A percentile compares a stretch with the other conserved stretches of the same genome.
These are phyloP conservation scores for Drosophila tristis DNA, from an alignment of 1,140 invertebrate species.

Conservation along the genomic window DNA sequence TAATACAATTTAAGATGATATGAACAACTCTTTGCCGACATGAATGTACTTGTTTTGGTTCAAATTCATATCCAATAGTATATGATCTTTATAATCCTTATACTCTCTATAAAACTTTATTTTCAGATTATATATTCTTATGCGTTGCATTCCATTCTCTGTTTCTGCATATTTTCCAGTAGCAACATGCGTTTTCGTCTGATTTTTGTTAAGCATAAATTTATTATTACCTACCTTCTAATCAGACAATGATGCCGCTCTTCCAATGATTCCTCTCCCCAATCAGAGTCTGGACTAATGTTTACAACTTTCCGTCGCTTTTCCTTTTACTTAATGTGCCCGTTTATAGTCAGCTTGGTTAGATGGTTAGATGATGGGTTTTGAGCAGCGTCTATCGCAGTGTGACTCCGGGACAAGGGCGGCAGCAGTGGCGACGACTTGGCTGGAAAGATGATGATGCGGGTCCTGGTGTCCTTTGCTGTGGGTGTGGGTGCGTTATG, in stretches of 20 bases:
- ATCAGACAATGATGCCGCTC: conserved; percentile 57
- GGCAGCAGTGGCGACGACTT: conserved; percentile 21
- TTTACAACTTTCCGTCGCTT: conserved; percentile 16
- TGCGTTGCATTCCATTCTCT: too few relatives aligned
- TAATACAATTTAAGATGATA: too few relatives aligned
- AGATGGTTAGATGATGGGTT: conserved; percentile 35
- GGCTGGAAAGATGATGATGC: conserved; percentile 48
- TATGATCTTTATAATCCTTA: too few relatives aligned
- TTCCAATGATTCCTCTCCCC: conserved; percentile 9
- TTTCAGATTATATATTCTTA: too few relatives aligned
- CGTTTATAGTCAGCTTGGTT: conserved; percentile 36
- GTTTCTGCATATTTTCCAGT: neutral
- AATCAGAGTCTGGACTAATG: conserved; percentile 21
- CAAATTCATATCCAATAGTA: too few relatives aligned
- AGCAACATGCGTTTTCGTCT: conserved; percentile 26
- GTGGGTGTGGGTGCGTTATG: conserved; percentile 26
- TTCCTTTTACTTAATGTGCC: conserved; percentile 27
- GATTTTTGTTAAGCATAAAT: neutral
- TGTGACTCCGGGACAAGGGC: conserved; percentile 36
- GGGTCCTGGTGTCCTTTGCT: conserved; percentile 29
- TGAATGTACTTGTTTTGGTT: too few relatives aligned
- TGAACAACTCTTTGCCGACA: too few relatives aligned
- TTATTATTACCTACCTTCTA: conserved; percentile 49
- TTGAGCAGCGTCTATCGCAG: conserved; percentile 45
- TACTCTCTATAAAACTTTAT: too few relatives aligned